Evolutionary conservation across 2,797 vertebrate species (phyloP), one percentile per base, ranked within the genome.

Genomic region (Myoxocephalus aenaeus): DNA sequence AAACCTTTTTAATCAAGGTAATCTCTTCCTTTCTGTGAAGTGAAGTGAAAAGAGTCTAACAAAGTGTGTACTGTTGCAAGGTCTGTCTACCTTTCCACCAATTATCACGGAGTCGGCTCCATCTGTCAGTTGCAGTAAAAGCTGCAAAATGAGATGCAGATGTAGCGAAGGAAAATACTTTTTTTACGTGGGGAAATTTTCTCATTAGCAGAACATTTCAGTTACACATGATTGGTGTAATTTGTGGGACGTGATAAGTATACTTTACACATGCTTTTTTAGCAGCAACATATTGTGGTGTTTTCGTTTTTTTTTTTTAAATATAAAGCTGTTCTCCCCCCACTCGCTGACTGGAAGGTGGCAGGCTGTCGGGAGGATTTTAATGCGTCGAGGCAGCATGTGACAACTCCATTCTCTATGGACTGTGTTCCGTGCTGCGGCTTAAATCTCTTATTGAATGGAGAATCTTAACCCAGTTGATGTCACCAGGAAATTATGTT

Each of bases 361-460:
- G 83, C 83, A 87, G 77, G 57, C 84, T 92, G 91, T 94, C 90
- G 90, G 77, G 84, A 66, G 81, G 86, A 89, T 88, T 91, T 90
- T 87, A 91, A 90, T 86, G 79, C 86, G 74, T 89, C 61, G 65
- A 82, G 80, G 82, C 89, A 86, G 80, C 84, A 79, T 92, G 89
- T 94, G 92, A 93, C 90, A 80, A 85, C 84, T 92, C 83, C 83
- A 88, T 93, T 93, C 91, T 92, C 82, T 85, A 70, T 77, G 86
- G 89, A 65, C 87, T 80, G 81, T 86, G 83, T 86, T 81, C 75
- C 84, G 73, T 79, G 65, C 80, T 36, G 58, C 56, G 36, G 80
- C 85, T 90, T 88, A 93, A 91, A 79, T 90, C 87, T 89, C 80
- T 83, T 83, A 82, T 86, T 93, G 85, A 92, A 89, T 89, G 59